These are phyloP conservation scores for Reticulitermes speratus DNA, from an alignment of 1,140 invertebrate species.

Conservation along the genomic window DNA sequence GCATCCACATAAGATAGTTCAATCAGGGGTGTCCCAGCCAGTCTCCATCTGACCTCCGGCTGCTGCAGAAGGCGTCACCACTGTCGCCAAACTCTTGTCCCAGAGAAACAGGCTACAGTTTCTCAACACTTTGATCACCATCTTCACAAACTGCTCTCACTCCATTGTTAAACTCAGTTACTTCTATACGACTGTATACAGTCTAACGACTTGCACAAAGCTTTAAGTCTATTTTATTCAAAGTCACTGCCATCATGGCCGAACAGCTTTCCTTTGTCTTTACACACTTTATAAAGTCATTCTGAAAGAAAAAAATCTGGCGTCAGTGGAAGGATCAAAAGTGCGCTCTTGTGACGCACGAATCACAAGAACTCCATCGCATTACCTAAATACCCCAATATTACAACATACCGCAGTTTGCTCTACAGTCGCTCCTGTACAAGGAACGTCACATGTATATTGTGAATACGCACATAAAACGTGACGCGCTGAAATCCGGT, in stretches of 20 bases:
- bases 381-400: neutral
- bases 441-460: neutral
- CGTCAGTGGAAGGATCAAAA: neutral
- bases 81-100: neutral
- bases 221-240: neutral
- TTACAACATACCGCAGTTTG: neutral
- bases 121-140: neutral
- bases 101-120: neutral
- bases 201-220: neutral
- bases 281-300: neutral
- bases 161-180: neutral
- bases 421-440: neutral
- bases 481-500: neutral
- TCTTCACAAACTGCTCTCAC: neutral
- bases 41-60: neutral
- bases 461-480: neutral
- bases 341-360: neutral
- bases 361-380: neutral
- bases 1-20: neutral
- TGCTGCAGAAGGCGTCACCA: neutral
- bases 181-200: neutral
- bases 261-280: neutral
- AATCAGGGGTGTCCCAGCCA: constrained; percentile 28
- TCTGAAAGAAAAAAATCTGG: neutral
- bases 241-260: neutral